Evolutionary conservation across 2,113 vertebrate genomes (phyloP).

Genomic region (Labeo rohita): DNA sequence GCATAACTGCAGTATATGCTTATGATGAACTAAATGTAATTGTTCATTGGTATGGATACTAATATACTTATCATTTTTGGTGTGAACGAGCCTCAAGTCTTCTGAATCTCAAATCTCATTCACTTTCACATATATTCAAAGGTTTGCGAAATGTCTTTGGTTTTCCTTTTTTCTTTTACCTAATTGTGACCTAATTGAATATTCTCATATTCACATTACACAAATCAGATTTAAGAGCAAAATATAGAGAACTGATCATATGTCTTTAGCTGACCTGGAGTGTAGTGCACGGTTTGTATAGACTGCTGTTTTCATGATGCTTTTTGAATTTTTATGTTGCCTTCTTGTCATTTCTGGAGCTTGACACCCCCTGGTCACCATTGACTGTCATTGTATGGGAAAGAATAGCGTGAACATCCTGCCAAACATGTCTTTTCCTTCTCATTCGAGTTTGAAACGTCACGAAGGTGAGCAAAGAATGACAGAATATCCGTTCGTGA

Average conservation of each 20-base stretch:
- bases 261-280: background rate
- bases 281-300: background rate
- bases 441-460: background rate
- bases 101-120: background rate
- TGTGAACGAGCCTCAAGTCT: background rate
- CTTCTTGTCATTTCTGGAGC: slow-evolving; percentile 5
- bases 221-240: background rate
- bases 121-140: background rate
- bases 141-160: background rate
- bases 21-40: background rate
- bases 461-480: slow-evolving; percentile 5
- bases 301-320: background rate
- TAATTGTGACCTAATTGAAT: background rate
- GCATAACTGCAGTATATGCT: background rate
- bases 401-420: background rate
- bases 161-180: background rate
- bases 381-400: background rate
- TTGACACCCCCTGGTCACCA: background rate
- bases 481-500: background rate
- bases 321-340: background rate
- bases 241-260: background rate
- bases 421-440: slow-evolving; percentile 4
- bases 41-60: background rate
- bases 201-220: background rate
- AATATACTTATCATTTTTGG: background rate